phyloP scores from a whole-genome alignment of 2,888 invertebrate species.

The Metopia argyrocephala region DNA sequence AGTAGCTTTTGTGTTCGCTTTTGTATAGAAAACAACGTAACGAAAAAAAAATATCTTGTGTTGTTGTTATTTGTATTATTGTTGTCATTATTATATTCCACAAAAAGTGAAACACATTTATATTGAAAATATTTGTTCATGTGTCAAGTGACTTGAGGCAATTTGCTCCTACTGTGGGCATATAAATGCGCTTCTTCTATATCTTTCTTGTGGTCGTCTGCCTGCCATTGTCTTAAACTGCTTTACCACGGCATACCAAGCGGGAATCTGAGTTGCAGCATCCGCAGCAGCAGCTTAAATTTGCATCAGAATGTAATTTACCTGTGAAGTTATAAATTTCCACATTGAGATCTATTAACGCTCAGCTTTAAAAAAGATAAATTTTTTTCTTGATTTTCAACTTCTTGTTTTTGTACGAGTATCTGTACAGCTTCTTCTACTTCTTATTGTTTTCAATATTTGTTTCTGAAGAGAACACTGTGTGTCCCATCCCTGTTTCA shows the following conservation, averaged over 20 bases:
- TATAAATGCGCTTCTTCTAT: conserved; percentile 61
- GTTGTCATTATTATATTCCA: conserved; percentile 25
- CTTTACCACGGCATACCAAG: too few species aligned
- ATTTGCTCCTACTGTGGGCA: conserved; percentile 74
- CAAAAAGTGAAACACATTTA: conserved; percentile 56
- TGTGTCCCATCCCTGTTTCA: neutral
- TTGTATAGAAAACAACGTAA: neutral
- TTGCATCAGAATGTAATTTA: conserved; percentile 69
- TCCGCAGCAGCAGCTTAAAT: conserved; percentile 16
- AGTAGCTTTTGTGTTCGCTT: conserved; percentile 59
- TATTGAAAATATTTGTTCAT: conserved; percentile 70
- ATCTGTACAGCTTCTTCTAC: conserved; percentile 8
- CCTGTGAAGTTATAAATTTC: conserved; percentile 70
- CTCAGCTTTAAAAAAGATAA: conserved; percentile 69
- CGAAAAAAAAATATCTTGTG: conserved; percentile 13
- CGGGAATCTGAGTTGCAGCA: neutral
- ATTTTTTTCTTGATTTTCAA: conserved; percentile 37
- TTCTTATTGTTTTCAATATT: too few species aligned
- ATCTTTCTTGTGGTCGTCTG: neutral
- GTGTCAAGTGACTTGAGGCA: conserved; percentile 72
- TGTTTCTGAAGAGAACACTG: too few species aligned
- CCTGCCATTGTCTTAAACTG: neutral
- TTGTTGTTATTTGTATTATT: conserved; percentile 40
- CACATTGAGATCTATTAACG: conserved; percentile 75
- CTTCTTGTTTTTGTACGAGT: neutral